Percentiles rank a stretch among this genome's conserved stretches.
Evolutionary conservation across 1,140 invertebrate genomes (phyloP).

Genomic region (Pantala flavescens): DNA sequence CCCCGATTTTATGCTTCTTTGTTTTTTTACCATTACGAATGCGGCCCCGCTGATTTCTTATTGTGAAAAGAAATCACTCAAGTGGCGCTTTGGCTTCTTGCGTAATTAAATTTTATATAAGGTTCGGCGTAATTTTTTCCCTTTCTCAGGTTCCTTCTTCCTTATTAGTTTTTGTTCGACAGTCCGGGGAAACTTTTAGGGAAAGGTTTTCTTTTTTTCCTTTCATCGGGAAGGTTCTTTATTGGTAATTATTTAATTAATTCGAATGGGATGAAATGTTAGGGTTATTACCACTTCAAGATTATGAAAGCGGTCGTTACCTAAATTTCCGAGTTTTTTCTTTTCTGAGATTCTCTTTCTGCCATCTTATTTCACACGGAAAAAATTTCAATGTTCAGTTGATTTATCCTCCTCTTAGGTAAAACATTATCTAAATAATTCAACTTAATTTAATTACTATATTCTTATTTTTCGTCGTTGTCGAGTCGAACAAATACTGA

Average conservation of each 20-base stretch:
- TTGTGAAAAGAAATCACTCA: conserved; percentile 3
- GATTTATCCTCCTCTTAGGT: too few relatives aligned
- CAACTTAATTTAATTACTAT: too few relatives aligned
- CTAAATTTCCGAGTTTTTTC: too few relatives aligned
- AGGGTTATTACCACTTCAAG: too few relatives aligned
- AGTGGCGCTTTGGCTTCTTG: neutral
- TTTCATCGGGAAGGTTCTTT: neutral
- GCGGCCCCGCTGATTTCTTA: conserved; percentile 6
- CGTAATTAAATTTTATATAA: conserved; percentile 8
- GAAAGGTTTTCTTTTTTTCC: neutral
- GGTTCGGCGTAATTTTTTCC: neutral
- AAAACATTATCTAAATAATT: too few relatives aligned
- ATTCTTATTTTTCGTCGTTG: too few relatives aligned
- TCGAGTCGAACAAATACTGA: too few relatives aligned
- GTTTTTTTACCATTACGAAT: conserved; percentile 3
- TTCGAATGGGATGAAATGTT: neutral
- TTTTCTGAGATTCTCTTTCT: too few relatives aligned
- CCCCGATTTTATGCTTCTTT: neutral
- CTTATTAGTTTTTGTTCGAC: conserved; percentile 7
- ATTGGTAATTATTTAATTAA: conserved; percentile 6
- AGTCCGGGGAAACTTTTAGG: neutral
- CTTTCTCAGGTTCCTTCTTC: neutral
- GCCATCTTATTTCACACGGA: too few relatives aligned
- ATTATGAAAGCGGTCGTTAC: too few relatives aligned
- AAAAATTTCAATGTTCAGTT: too few relatives aligned